Conservation (phyloP, 2,888 invertebrate species). For the Zygaena filipendulae region DNA sequence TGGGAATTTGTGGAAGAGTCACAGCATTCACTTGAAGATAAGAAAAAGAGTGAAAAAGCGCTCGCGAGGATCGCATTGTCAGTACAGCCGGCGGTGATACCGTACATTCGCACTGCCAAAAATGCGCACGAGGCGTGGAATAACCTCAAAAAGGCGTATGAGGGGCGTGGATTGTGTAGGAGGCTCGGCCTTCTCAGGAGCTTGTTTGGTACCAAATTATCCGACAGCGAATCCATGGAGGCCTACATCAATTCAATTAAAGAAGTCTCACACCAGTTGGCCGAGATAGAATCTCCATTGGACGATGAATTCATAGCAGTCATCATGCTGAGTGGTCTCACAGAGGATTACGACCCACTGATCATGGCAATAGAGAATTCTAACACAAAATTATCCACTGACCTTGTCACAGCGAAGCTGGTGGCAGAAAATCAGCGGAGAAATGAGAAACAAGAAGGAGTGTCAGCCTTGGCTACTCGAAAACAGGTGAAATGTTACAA, state of each 20-base stretch:
- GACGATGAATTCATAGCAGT: conserved; percentile 17
- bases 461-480: too few species aligned
- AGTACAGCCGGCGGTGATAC: conserved; percentile 4
- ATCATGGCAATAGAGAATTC: conserved; percentile 17
- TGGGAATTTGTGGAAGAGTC: conserved; percentile 6
- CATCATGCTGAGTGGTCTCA: conserved; percentile 15
- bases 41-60: conserved; percentile 7
- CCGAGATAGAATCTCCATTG: conserved; percentile 13
- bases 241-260: conserved; percentile 8
- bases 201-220: conserved; percentile 9
- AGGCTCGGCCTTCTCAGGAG: conserved; percentile 7
- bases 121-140: conserved; percentile 11
- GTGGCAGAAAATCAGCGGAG: conserved; percentile 5
- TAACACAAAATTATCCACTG: conserved; percentile 8
- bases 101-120: conserved; percentile 10
- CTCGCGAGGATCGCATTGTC: conserved; percentile 13
- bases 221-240: conserved; percentile 9
- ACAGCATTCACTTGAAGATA: background rate
- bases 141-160: conserved; percentile 11
- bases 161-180: conserved; percentile 11
- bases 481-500: too few species aligned
- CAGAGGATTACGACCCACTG: conserved; percentile 16
- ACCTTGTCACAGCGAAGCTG: conserved; percentile 10
- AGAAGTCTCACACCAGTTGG: conserved; percentile 11
- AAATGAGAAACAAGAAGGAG: conserved; percentile 1